Base-by-base conservation (phyloP, 2,113 vertebrate genomes). In the Neomonachus schauinslandi region DNA sequence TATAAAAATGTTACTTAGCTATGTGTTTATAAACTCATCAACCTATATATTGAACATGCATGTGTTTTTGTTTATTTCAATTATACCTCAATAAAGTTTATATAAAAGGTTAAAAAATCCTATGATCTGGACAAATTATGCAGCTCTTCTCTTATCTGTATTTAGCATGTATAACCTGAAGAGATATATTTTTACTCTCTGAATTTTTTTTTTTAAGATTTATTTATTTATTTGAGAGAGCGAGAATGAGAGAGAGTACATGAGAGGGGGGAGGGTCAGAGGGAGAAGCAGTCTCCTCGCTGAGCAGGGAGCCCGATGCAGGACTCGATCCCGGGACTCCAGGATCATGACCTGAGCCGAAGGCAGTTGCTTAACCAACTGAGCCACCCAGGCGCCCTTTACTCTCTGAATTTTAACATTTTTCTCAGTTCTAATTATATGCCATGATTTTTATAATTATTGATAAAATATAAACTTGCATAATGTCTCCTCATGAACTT, bases 391-490 rank as follows among this genome's bases (percentile, higher is more conserved):
- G 39, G 39, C 3, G 39, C 39, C 39, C 39, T 76, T 77, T 7
- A 7, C 31, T 59, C 31, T 59, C 22, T 67, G 42, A 95, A n/a
- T 90, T 61, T 77, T 49, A 89, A 74, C 12, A 72, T 89, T 69
- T 82, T 36, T 93, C 67, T 93, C 28, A 55, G 83, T 36, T n/a
- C 53, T 92, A 94, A 95, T n/a, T 86, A 55, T 22, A 28, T 84
- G 49, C 9, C 26, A 77, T 51, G 4, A 57, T 90, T 95, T 79
- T 94, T 69, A 46, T 42, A 90, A 92, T 31, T 77, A 82, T 65
- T 31, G 18, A 81, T 80, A 95, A 90, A 95, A 79, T 46, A 86
- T 53, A 85, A 94, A 90, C 33, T 82, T 85, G 3, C 4, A 57
- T 74, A 21, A 59, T 86, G 15, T 67, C 46, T 39, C 15, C 26